Base-by-base conservation (phyloP, 2,797 vertebrate genomes). In the Capromys pilorides region DNA sequence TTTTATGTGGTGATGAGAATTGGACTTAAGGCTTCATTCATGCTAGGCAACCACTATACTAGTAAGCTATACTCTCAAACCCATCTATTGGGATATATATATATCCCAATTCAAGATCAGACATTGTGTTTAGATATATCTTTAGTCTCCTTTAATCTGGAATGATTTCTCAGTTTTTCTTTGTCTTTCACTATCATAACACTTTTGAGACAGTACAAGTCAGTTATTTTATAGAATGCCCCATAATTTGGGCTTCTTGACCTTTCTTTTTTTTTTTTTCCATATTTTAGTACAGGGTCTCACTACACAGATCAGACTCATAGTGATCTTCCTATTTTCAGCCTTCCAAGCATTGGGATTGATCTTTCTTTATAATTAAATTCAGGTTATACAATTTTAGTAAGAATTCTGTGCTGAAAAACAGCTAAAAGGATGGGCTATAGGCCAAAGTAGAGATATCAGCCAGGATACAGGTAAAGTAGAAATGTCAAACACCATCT, bases 401-500 rank as follows among this genome's bases (percentile, higher is more conserved):
- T 64, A 90, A 75, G 79, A 93, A 78, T 69, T 28, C 31, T 84
- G 7, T 94, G 82, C 61, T 93, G 49, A 95, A 90, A 67, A 84
- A 83, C 80, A 28, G 36, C 78, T 92, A 49, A 79, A 59, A 75
- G 39, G 36, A 13, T 90, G 87, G 62, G 45, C 73, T 75, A 31
- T 85, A 80, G 45, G 24, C 88, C 62, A 57, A 57, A 89, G 77
- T 64, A 71, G 67, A 57, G 9, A 59, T 83, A 89, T 90, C 2
- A 61, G 31, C 69, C 82, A 54, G 69, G 54, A 73, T 24, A 2
- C 80, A 91, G 92, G 82, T 87, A 24, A 94, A 89, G 26, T 83
- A 93, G 77, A 94, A 92, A 62, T 93, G 78, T 41, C 73, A 94
- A 89, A 62, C 91, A 73, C 49, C 67, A 12, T 96, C 87, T 91